phyloP scores from a whole-genome alignment of 2,888 invertebrate species.

The Thysanoteuthis rhombus region DNA sequence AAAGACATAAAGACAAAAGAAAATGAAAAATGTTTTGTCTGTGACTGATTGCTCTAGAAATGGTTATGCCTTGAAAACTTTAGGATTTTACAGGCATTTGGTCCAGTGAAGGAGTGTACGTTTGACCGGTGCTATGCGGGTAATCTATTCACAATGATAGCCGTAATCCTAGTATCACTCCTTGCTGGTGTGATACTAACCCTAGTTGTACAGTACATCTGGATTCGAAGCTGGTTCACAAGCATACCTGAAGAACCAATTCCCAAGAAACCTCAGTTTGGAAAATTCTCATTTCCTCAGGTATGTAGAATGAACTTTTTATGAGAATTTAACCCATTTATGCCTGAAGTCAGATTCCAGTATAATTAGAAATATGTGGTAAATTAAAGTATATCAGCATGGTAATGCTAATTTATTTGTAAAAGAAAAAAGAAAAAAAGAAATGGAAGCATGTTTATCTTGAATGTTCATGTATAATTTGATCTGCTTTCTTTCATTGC shows the following conservation, averaged over 20 bases:
- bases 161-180: constrained; percentile 37
- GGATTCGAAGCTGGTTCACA: constrained; percentile 38
- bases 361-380: too few relatives aligned
- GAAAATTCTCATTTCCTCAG: constrained; percentile 42
- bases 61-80: not conserved
- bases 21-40: not conserved
- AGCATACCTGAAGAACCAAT: constrained; percentile 36
- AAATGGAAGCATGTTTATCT: too few relatives aligned
- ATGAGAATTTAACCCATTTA: too few relatives aligned
- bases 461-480: too few relatives aligned
- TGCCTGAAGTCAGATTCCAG: too few relatives aligned
- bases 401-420: too few relatives aligned
- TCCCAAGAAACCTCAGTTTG: constrained; percentile 39
- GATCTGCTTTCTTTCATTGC: too few relatives aligned
- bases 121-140: constrained; percentile 22
- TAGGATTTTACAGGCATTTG: not conserved
- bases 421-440: too few relatives aligned
- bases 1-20: not conserved
- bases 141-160: constrained; percentile 36
- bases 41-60: not conserved
- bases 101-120: not conserved
- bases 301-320: constrained; percentile 34
- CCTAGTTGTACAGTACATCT: constrained; percentile 38
- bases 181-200: constrained; percentile 40
- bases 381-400: too few relatives aligned